A percentile compares a stretch with the other conserved stretches of the same genome.
phyloP scores from a whole-genome alignment of 2,888 invertebrate species.

The Fragum fragum region DNA sequence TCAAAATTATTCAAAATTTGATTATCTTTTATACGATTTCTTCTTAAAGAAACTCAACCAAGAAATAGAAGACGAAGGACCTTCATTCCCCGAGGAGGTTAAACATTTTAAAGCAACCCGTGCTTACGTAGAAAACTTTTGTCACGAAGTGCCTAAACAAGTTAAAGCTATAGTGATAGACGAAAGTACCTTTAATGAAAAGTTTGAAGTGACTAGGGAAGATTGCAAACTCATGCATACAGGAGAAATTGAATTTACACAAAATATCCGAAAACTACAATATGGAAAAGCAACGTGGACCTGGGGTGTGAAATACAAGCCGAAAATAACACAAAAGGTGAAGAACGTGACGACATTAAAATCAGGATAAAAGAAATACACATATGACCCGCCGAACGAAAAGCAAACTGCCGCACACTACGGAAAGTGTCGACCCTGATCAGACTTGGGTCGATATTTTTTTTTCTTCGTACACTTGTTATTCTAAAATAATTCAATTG shows the following conservation, averaged over 20 bases:
- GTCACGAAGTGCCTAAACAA: constrained; percentile 36
- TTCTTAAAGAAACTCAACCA: constrained; percentile 43
- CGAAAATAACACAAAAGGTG: background rate
- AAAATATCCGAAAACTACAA: constrained; percentile 54
- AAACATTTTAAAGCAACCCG: constrained; percentile 50
- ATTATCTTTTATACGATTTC: constrained; percentile 61
- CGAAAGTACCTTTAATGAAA: constrained; percentile 48
- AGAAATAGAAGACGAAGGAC: constrained; percentile 54
- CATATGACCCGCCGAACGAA: too few species aligned
- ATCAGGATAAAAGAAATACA: background rate
- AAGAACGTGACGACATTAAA: background rate
- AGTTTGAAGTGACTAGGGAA: constrained; percentile 42
- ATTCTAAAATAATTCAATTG: too few species aligned
- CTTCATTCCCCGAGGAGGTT: constrained; percentile 42
- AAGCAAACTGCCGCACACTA: too few species aligned
- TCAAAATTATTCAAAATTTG: constrained; percentile 48
- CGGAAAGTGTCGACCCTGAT: too few species aligned
- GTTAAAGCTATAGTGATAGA: constrained; percentile 37
- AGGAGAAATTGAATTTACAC: constrained; percentile 58
- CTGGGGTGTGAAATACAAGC: background rate
- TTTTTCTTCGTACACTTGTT: too few species aligned
- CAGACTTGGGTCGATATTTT: too few species aligned
- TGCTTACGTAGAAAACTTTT: constrained; percentile 53
- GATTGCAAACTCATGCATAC: constrained; percentile 57
- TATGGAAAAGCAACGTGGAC: constrained; percentile 58